Conservation (phyloP, 2,113 vertebrate species). For the Symphodus melops region DNA sequence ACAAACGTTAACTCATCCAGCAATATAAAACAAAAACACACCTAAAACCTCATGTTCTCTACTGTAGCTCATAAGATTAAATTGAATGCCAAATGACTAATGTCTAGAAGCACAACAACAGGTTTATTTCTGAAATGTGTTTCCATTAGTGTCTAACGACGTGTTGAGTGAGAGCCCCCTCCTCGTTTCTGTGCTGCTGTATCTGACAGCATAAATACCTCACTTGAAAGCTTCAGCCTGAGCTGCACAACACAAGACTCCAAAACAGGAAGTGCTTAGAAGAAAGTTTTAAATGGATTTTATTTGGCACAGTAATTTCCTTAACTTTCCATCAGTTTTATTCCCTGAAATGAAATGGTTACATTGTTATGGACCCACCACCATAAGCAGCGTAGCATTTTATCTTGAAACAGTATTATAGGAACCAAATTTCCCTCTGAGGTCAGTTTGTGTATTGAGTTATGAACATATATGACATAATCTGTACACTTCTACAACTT, state of each 20-base stretch:
- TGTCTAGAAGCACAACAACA: slow-evolving; percentile 19
- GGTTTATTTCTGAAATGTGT: slow-evolving; percentile 28
- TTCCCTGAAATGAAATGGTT: background rate
- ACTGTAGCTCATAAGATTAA: background rate
- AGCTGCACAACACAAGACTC: background rate
- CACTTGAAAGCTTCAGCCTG: slow-evolving; percentile 3
- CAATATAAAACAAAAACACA: background rate
- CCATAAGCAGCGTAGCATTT: too few relatives aligned
- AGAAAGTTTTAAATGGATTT: background rate
- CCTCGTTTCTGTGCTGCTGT: slow-evolving; percentile 37
- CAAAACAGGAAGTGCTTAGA: slow-evolving; percentile 19
- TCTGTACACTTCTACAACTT: too few relatives aligned
- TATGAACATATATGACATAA: too few relatives aligned
- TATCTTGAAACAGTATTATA: too few relatives aligned
- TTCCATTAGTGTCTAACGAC: slow-evolving; percentile 51
- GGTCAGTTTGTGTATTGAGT: too few relatives aligned
- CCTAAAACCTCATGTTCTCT: background rate
- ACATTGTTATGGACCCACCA: too few relatives aligned
- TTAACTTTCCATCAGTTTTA: background rate
- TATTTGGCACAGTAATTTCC: background rate
- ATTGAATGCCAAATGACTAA: slow-evolving; percentile 11
- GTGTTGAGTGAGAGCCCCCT: slow-evolving; percentile 42
- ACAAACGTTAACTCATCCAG: background rate
- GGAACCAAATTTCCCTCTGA: too few relatives aligned
- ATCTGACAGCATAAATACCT: slow-evolving; percentile 22